These are phyloP conservation scores for Oasisia sp. DNA, from an alignment of 2,888 invertebrate genomes.

Conservation along the genomic window DNA sequence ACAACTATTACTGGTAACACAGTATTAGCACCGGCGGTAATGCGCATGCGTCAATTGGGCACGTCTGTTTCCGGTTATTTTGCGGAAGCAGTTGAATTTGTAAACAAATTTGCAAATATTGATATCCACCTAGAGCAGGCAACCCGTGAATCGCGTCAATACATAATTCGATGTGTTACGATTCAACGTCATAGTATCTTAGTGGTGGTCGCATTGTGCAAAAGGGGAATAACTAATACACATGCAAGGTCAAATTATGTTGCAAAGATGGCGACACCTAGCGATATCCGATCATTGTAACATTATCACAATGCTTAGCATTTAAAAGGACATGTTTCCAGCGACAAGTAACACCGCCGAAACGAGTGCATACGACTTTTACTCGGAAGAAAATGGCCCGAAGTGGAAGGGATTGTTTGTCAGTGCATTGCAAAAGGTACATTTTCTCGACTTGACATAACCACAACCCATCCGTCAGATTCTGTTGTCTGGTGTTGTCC, in stretches of 20 bases:
- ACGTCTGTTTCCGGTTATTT: conserved; percentile 30
- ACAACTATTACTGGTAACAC: not conserved
- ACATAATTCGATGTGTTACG: not conserved
- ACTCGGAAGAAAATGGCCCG: conserved; percentile 85
- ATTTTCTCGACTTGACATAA: not conserved
- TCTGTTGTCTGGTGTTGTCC: conserved; percentile 18
- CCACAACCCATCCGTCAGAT: conserved; percentile 44
- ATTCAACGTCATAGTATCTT: not conserved
- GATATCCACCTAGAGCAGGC: not conserved
- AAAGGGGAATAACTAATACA: not conserved
- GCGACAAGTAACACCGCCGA: conserved; percentile 28
- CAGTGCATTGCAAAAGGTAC: conserved; percentile 86
- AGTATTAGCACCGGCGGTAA: not conserved
- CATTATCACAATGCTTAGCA: conserved; percentile 18
- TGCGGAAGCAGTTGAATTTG: conserved; percentile 37
- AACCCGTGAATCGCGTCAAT: not conserved
- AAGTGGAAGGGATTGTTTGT: conserved; percentile 94
- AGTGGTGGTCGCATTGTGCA: not conserved
- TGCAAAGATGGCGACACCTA: conserved; percentile 17
- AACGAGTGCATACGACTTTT: conserved; percentile 77
- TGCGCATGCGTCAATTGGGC: conserved; percentile 12
- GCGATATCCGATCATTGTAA: conserved; percentile 26
- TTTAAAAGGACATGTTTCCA: conserved; percentile 34
- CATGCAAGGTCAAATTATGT: conserved; percentile 13
- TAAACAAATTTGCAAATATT: conserved; percentile 36